Base-by-base conservation (phyloP, 2,113 vertebrate genomes). In the Sinocyclocheilus grahami region DNA sequence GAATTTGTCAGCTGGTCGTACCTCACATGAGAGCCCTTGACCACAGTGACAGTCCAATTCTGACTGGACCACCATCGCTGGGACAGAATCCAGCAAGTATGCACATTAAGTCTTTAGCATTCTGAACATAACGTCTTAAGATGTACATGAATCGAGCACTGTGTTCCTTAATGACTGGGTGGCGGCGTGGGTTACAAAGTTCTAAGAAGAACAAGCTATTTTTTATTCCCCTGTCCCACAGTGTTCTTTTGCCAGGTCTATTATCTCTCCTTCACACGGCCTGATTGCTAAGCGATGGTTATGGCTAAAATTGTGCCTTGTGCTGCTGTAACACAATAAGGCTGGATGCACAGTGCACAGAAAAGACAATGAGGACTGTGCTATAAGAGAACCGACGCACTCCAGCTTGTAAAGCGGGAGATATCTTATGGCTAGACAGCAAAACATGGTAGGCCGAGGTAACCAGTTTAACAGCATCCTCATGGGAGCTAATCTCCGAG, bases 401-500 rank as follows among this genome's bases (percentile, higher is more conserved):
- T 89, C 85, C 86, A 87, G 74, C 79, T 81, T 69, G 88, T 86
- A 91, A 37, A 89, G 85, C 83, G 83, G 75, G 86, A 84, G 71
- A 89, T 85, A 84, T 60, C 87, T 88, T 85, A 53, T 37, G 87
- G 83, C 62, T 3, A 86, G 72, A 87, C 84, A 85, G 86, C 88
- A 90, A 82, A 87, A 88, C 84, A 85, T 55, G 86, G 87, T 77
- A 42, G 53, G 62, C 65, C 78, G 90, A 85, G 86, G 87, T 90
- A 78, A 88, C 89, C 91, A 92, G 89, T 91, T 90, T 92, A 93
- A 92, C 91, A 86, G 90, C 85, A 65, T 92, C 92, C 92, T 89
- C 90, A 92, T 93, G 91, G 90, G 86, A 30, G 55, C 84, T 93
- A 91, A 94, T 93, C 93, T 91, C 89, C 90, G 86, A 87, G 89